Evolutionary conservation across 2,797 vertebrate species (phyloP).

Genomic region (Tangara arthus): DNA sequence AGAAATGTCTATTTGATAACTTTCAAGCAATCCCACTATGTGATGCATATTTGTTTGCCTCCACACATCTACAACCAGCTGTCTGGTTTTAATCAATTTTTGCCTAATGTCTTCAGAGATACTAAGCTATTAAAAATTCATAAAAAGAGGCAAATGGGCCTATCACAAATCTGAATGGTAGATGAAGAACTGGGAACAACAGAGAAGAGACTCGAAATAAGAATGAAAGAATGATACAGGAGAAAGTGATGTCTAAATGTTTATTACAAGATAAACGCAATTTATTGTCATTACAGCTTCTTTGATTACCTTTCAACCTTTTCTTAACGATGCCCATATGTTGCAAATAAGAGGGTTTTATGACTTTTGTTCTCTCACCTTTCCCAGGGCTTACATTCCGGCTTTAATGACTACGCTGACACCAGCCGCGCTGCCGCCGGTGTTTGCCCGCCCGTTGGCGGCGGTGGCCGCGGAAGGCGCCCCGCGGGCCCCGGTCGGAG

Average conservation of each 20-base stretch:
- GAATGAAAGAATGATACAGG: background rate
- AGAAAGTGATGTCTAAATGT: background rate
- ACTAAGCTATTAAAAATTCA: background rate
- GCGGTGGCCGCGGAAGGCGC: background rate
- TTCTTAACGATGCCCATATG: slow-evolving; percentile 55
- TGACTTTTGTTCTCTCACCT: slow-evolving; percentile 26
- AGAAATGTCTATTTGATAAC: background rate
- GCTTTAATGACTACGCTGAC: background rate
- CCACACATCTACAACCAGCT: background rate
- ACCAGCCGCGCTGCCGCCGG: background rate
- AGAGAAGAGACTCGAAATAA: background rate
- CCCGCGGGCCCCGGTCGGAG: accelerated
- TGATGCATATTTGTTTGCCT: background rate
- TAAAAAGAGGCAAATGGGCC: background rate
- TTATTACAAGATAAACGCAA: slow-evolving; percentile 49
- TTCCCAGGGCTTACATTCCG: slow-evolving; percentile 37
- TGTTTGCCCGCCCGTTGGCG: background rate
- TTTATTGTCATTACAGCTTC: slow-evolving; percentile 36
- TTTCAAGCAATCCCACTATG: background rate
- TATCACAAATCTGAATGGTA: background rate
- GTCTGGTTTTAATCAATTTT: background rate
- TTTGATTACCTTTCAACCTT: slow-evolving; percentile 46
- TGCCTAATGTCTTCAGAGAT: background rate
- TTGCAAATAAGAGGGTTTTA: slow-evolving; percentile 22
- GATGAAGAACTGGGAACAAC: background rate